These are phyloP conservation scores for Ischnura elegans DNA, from an alignment of 2,888 invertebrate species.

Conservation along the genomic window DNA sequence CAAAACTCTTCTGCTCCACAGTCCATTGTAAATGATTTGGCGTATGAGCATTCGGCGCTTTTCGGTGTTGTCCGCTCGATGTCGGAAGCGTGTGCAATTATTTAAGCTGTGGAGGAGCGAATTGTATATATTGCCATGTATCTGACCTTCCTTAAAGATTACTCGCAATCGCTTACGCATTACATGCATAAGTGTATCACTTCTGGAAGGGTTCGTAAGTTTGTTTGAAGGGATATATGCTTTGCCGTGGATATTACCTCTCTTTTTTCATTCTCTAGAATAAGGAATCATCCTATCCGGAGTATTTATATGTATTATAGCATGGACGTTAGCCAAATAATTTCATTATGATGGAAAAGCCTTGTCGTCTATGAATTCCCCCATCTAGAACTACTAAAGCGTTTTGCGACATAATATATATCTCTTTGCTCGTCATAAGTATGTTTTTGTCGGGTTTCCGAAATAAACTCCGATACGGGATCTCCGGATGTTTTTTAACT, in stretches of 20 bases:
- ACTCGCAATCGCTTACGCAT: no score
- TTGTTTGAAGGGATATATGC: no score
- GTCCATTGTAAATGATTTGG: no score
- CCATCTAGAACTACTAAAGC: neutral
- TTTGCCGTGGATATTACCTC: no score
- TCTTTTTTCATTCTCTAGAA: neutral
- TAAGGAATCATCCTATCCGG: neutral
- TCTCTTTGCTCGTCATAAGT: slow-evolving; percentile 5
- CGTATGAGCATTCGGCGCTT: no score
- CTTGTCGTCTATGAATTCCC: neutral
- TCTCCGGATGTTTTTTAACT: neutral
- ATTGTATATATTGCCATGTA: no score
- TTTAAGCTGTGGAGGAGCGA: no score
- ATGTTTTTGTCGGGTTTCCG: neutral
- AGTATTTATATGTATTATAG: neutral
- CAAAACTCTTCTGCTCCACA: neutral
- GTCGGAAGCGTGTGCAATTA: no score
- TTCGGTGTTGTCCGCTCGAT: no score
- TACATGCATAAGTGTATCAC: no score
- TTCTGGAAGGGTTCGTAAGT: no score
- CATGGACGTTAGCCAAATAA: neutral
- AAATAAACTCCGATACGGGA: slow-evolving; percentile 12
- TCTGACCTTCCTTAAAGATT: no score
- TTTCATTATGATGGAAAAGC: neutral
- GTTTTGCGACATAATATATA: neutral